A percentile compares a stretch with the other conserved stretches of the same genome.
phyloP scores from a whole-genome alignment of 2,113 vertebrate genomes.

The Symphodus melops region DNA sequence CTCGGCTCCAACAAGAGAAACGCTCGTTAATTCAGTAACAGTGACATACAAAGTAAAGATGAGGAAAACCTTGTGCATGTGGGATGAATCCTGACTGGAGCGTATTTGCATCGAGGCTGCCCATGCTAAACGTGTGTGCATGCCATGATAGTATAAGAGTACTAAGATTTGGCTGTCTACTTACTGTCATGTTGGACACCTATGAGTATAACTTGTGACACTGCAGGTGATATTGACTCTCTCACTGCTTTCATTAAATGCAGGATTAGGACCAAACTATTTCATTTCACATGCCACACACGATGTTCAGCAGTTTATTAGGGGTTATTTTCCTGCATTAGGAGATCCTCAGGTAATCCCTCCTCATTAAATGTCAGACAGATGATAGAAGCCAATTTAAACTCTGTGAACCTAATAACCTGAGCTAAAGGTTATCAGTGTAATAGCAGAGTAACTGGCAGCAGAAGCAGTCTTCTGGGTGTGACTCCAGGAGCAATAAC shows the following conservation, averaged over 20 bases:
- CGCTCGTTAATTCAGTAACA: background rate
- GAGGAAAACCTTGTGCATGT: background rate
- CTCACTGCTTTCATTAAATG: no score
- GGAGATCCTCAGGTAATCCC: slow-evolving; percentile 13
- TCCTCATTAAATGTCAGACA: slow-evolving; percentile 22
- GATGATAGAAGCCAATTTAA: slow-evolving; percentile 18
- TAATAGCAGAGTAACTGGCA: slow-evolving; percentile 33
- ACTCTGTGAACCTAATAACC: slow-evolving; percentile 19
- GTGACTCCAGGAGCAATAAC: slow-evolving; percentile 42
- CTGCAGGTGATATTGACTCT: background rate
- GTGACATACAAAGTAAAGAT: background rate
- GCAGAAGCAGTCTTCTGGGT: slow-evolving; percentile 38
- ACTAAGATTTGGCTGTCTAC: background rate
- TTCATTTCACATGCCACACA: background rate
- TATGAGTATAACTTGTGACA: background rate
- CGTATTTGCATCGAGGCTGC: slow-evolving; percentile 7
- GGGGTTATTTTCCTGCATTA: slow-evolving; percentile 6
- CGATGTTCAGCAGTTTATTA: background rate
- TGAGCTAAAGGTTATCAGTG: slow-evolving; percentile 50
- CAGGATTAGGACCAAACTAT: background rate
- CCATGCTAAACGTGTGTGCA: slow-evolving; percentile 43
- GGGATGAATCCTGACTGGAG: background rate
- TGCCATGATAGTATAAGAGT: slow-evolving; percentile 29
- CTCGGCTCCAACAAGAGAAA: no score
- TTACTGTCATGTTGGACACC: background rate